A percentile compares a stretch with the other conserved stretches of the same genome.
These are phyloP conservation scores for Uria aalge DNA, from an alignment of 2,113 vertebrate genomes.

Conservation along the genomic window DNA sequence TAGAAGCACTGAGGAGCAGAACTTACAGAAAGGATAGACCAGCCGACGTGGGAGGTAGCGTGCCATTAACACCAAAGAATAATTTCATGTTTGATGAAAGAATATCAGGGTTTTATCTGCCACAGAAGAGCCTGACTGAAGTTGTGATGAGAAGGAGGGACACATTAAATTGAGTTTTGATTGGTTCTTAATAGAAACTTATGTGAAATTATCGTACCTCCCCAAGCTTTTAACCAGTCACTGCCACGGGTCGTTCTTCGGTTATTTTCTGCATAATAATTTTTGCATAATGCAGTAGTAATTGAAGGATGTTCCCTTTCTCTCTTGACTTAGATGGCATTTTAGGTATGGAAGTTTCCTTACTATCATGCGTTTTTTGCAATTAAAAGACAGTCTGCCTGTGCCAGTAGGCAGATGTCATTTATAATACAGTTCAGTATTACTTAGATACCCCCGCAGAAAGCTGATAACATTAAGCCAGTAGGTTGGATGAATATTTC, in stretches of 20 bases:
- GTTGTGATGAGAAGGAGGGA: background rate
- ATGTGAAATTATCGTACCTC: fast-evolving
- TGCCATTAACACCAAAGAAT: constrained; percentile 6
- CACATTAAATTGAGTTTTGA: background rate
- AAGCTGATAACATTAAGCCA: background rate
- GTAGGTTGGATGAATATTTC: background rate
- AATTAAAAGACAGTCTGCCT: background rate
- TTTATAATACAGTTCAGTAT: background rate
- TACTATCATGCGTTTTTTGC: background rate
- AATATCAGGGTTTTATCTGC: background rate
- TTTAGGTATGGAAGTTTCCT: background rate
- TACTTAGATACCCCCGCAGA: background rate
- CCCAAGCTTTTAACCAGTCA: background rate
- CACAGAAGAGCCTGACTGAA: constrained; percentile 2
- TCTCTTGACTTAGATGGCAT: background rate
- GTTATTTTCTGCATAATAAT: background rate
- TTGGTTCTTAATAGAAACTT: background rate
- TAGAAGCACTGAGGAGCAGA: background rate
- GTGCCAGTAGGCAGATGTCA: background rate
- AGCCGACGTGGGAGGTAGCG: background rate
- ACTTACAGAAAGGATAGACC: background rate
- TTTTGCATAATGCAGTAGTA: background rate
- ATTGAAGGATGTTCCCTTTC: background rate
- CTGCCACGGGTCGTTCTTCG: fast-evolving
- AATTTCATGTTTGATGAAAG: constrained; percentile 3